phyloP scores from a whole-genome alignment of 1,140 invertebrate species.

The Drosophila athabasca region DNA sequence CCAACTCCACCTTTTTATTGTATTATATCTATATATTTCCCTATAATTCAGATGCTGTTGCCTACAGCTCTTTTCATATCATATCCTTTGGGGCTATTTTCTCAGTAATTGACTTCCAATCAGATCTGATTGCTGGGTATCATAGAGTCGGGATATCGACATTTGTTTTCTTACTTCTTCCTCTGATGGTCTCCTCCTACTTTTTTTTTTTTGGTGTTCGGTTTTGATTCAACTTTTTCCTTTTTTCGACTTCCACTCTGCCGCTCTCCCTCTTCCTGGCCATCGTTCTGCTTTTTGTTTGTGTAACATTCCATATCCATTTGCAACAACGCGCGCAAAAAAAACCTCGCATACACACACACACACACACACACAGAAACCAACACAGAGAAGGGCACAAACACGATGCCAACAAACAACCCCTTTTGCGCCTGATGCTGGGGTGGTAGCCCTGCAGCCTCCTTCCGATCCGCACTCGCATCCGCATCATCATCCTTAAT shows the following conservation, averaged over 20 bases:
- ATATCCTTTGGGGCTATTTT: too few relatives aligned
- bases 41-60: too few relatives aligned
- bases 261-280: slow-evolving; percentile 23
- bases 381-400: slow-evolving; percentile 25
- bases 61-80: too few relatives aligned
- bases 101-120: too few relatives aligned
- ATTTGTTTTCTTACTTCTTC: too few relatives aligned
- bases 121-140: too few relatives aligned
- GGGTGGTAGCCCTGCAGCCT: slow-evolving; percentile 35
- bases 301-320: slow-evolving; percentile 80
- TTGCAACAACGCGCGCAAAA: slow-evolving; percentile 60
- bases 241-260: slow-evolving; percentile 57
- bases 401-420: slow-evolving; percentile 50
- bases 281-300: slow-evolving; percentile 54
- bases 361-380: slow-evolving; percentile 13
- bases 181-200: slow-evolving; percentile 2
- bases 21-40: too few relatives aligned
- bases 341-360: slow-evolving; percentile 5
- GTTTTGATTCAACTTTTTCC: slow-evolving; percentile 45
- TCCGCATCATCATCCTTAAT: slow-evolving; percentile 37
- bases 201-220: slow-evolving; percentile 31
- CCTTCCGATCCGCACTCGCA: slow-evolving; percentile 9
- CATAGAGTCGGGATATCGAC: too few relatives aligned
- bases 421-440: slow-evolving; percentile 50
- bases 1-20: too few relatives aligned